Conservation (phyloP, 2,113 vertebrate genomes). For the Zosterops japonicus region DNA sequence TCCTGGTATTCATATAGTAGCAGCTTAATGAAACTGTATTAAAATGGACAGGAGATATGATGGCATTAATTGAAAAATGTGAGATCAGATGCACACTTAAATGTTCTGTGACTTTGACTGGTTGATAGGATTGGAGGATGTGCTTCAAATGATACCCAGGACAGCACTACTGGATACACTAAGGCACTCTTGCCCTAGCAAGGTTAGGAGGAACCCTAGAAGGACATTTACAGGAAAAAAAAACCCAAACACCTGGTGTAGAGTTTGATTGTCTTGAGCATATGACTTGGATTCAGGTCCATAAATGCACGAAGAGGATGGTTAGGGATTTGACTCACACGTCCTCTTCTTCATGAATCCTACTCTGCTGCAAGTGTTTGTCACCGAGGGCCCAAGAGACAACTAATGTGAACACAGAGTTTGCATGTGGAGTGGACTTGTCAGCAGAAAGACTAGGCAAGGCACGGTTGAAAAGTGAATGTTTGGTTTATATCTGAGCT, state of each 20-base stretch:
- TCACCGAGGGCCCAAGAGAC: background rate
- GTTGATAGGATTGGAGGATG: background rate
- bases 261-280: background rate
- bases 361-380: background rate
- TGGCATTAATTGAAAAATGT: background rate
- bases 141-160: background rate
- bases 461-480: background rate
- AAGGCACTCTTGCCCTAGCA: background rate
- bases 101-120: background rate
- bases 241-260: fast-evolving
- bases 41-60: background rate
- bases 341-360: background rate
- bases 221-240: background rate
- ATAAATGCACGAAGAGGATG: background rate
- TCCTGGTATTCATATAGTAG: background rate
- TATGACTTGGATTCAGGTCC: background rate
- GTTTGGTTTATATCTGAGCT: background rate
- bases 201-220: background rate
- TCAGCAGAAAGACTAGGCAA: background rate
- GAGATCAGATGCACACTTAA: background rate
- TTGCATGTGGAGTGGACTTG: background rate
- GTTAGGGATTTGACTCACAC: background rate
- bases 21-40: background rate
- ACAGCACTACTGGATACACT: background rate
- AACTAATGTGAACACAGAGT: background rate